Evolutionary conservation across 2,888 invertebrate species (phyloP).

Genomic region (Allolobophora icterica): DNA sequence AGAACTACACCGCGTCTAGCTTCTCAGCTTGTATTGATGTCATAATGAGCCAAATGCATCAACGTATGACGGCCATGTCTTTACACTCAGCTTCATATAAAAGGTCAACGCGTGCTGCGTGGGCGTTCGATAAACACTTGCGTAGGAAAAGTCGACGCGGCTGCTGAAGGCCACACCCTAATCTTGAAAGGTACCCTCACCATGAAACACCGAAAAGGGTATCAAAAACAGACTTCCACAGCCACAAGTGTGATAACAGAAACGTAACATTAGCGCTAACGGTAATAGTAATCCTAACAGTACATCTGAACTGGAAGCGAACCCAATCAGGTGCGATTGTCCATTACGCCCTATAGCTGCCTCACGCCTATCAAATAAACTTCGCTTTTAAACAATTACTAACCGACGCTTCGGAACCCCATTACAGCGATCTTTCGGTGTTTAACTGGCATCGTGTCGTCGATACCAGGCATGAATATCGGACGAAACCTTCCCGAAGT

Average conservation of each 20-base stretch:
- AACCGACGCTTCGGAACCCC: slow-evolving; percentile 91
- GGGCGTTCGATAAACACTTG: slow-evolving; percentile 4
- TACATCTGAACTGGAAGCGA: not conserved
- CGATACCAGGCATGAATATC: not conserved
- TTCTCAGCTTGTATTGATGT: not conserved
- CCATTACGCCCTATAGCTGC: not conserved
- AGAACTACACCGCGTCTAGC: not conserved
- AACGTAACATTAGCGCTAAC: not conserved
- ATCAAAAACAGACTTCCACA: not conserved
- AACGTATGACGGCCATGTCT: not conserved
- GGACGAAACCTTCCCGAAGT: not conserved
- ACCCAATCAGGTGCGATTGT: slow-evolving; percentile 9
- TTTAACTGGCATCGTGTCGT: slow-evolving; percentile 73
- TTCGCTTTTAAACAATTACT: slow-evolving; percentile 55
- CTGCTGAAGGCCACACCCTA: not conserved
- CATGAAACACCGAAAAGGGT: not conserved
- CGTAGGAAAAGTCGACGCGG: not conserved
- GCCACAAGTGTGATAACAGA: not conserved
- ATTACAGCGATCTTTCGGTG: slow-evolving; percentile 90
- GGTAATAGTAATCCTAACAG: not conserved
- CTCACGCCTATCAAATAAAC: slow-evolving; percentile 8
- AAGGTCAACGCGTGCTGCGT: slow-evolving; percentile 4
- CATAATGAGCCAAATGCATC: not conserved
- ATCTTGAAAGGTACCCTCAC: not conserved
- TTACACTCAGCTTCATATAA: not conserved